Conservation (phyloP, 2,888 invertebrate species). For the Agrotis clavis region DNA sequence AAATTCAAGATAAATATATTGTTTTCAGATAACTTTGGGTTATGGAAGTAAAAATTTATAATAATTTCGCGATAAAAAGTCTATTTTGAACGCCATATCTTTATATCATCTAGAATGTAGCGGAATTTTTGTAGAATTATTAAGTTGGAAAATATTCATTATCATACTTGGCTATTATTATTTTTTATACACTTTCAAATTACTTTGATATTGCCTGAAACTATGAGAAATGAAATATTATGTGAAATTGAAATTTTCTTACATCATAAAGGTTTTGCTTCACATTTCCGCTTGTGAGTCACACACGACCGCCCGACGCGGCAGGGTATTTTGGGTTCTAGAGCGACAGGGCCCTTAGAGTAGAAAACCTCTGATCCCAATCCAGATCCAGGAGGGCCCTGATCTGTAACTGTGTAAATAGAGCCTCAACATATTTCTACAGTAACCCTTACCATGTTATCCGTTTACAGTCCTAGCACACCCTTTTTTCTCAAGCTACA, state of each 20-base stretch:
- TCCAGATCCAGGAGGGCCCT: not conserved
- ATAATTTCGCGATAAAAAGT: constrained; percentile 80
- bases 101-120: constrained; percentile 61
- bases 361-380: not conserved
- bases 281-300: not conserved
- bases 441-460: too few relatives aligned
- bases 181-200: constrained; percentile 13
- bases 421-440: not conserved
- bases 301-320: not conserved
- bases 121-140: constrained; percentile 47
- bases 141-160: constrained; percentile 16
- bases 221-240: not conserved
- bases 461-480: too few relatives aligned
- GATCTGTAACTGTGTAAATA: not conserved
- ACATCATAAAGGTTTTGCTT: not conserved
- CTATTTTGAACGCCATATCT: constrained; percentile 71
- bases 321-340: too few relatives aligned
- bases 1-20: constrained; percentile 87
- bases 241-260: too few relatives aligned
- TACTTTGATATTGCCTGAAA: not conserved
- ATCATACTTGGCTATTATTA: constrained; percentile 11
- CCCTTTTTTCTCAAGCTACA: not conserved
- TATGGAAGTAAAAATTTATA: constrained; percentile 79
- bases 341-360: too few relatives aligned
- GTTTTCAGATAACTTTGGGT: constrained; percentile 80